phyloP scores from a whole-genome alignment of 35 echinoderm and acorn worm species.

The Heliocidaris erythrogramma region DNA sequence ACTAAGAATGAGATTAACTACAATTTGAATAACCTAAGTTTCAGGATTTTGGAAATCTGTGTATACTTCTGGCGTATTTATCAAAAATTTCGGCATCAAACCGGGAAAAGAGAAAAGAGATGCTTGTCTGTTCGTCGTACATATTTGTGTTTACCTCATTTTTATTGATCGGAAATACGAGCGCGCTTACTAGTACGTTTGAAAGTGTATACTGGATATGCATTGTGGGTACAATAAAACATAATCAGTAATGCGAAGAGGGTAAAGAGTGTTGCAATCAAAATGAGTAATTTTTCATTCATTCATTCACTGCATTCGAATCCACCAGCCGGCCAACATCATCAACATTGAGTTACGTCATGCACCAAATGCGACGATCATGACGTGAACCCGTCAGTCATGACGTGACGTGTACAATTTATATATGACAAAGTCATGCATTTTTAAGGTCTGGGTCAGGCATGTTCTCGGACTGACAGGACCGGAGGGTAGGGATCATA shows the following conservation, averaged over 20 bases:
- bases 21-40: constrained; percentile 31
- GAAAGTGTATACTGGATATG: neutral
- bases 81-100: constrained; percentile 50
- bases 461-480: no score
- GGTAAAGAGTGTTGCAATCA: neutral
- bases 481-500: no score
- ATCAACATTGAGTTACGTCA: neutral
- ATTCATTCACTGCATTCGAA: no score
- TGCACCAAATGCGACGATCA: neutral
- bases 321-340: neutral
- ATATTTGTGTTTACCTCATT: constrained; percentile 47
- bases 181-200: neutral
- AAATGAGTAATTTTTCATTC: neutral
- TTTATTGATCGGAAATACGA: neutral
- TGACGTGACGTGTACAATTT: neutral
- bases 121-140: constrained; percentile 41
- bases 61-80: constrained; percentile 72
- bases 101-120: constrained; percentile 39
- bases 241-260: neutral
- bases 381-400: neutral
- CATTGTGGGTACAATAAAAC: neutral
- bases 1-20: constrained; percentile 24
- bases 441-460: no score
- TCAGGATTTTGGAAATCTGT: constrained; percentile 64
- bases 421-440: neutral